Conservation (phyloP, 2,888 invertebrate genomes). For the Nomada lathburiana region DNA sequence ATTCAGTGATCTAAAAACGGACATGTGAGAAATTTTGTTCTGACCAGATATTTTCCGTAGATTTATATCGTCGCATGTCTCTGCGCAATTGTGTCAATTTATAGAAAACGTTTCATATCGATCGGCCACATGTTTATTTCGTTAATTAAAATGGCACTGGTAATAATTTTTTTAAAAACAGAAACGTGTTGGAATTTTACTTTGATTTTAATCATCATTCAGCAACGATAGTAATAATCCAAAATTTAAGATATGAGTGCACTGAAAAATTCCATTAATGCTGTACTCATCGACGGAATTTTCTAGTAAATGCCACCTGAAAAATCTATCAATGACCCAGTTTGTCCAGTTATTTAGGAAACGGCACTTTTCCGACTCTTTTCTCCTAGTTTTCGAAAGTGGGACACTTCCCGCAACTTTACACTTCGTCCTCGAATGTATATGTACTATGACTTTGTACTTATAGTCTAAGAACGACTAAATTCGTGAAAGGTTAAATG, state of each 20-base stretch:
- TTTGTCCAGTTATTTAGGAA: constrained; percentile 3
- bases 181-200: too few species aligned
- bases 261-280: background rate
- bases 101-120: background rate
- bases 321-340: background rate
- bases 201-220: too few species aligned
- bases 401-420: background rate
- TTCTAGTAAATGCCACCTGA: background rate
- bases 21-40: background rate
- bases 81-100: too few species aligned
- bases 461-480: background rate
- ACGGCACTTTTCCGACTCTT: constrained; percentile 5
- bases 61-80: too few species aligned
- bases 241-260: too few species aligned
- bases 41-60: background rate
- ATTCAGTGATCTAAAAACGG: too few species aligned
- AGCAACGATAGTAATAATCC: too few species aligned
- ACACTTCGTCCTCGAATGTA: background rate
- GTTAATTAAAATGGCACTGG: background rate
- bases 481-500: background rate
- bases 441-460: background rate
- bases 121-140: background rate
- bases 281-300: background rate
- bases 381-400: constrained; percentile 1
- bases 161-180: background rate